Evolutionary conservation across 1,140 invertebrate species (phyloP), one percentile per base, ranked within the genome.

Genomic region (Augochlora pura): DNA sequence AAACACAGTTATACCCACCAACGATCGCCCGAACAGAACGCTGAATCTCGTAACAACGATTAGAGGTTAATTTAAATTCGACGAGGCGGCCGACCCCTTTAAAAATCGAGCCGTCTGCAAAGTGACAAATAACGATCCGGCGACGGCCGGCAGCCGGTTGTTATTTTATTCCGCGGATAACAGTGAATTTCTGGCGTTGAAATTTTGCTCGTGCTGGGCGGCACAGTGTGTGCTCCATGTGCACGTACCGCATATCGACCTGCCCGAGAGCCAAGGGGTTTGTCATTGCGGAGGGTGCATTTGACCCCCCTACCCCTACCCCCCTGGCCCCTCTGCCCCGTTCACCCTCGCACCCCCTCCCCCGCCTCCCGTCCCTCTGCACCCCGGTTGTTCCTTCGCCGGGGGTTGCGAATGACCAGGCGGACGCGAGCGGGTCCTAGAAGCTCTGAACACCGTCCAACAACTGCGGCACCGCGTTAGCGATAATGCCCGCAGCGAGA

Each of bases 161-260:
- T 52, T 52, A 52, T 52, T 52, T 18, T 16, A 52, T 52, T 18
- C 49, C 14, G 0, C 49, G 49, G 9, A 6, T 21, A 60, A 60
- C n/a, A 60, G 27, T 27, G 16, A n/a, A 8, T 73, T 64, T 72
- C 9, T 38, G 62, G 38, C 49, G 42, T n/a, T 65, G 5, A 71
- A 73, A 60, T 75, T 80, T 71, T 8, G 42, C 52, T 63, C 60
- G 39, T 66, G 52, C 65, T n/a, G n/a, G 14, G 52, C 71, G 71
- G 57, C 39, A 75, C 74, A 49, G 74, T 27, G 12, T n/a, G n/a
- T n/a, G 23, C 81, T 86, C 85, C 71, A 75, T 76, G 84, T 85
- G 76, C 82, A 82, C 81, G 68, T 81, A 81, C 77, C 49, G 83
- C 84, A 84, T 91, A 91, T 91, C 90, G 90, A 91, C 89, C 90